Evolutionary conservation across 2,888 invertebrate genomes (phyloP).

Genomic region (Orgyia antiqua): DNA sequence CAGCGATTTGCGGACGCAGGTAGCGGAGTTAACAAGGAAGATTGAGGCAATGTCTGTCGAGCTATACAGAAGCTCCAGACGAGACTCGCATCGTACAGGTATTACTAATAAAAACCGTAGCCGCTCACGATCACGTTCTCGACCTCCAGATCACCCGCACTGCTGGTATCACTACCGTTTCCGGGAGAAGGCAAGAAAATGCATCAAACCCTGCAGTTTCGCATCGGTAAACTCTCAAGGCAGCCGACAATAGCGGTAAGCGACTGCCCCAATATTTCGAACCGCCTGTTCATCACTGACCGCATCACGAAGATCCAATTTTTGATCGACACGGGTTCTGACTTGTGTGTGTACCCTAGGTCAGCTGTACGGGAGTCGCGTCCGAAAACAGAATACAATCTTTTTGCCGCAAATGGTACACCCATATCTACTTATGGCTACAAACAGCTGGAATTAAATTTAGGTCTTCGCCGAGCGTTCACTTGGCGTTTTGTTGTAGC

Average conservation of each 20-base stretch:
- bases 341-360: background rate
- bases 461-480: background rate
- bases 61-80: background rate
- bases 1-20: background rate
- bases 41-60: background rate
- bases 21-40: background rate
- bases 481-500: background rate
- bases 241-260: background rate
- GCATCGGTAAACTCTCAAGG: background rate
- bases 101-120: too few relatives aligned
- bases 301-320: background rate
- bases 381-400: background rate
- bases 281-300: background rate
- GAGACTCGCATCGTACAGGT: too few relatives aligned
- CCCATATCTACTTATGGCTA: background rate
- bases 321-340: too few relatives aligned
- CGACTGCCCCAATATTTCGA: background rate
- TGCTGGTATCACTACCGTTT: background rate
- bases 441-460: background rate
- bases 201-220: background rate
- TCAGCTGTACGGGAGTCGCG: background rate
- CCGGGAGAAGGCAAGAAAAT: background rate
- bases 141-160: background rate
- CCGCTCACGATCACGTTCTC: background rate
- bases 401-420: background rate